Evolutionary conservation across 2,113 vertebrate genomes (phyloP), one percentile per base, ranked within the genome.

Genomic region (Podilymbus podiceps): DNA sequence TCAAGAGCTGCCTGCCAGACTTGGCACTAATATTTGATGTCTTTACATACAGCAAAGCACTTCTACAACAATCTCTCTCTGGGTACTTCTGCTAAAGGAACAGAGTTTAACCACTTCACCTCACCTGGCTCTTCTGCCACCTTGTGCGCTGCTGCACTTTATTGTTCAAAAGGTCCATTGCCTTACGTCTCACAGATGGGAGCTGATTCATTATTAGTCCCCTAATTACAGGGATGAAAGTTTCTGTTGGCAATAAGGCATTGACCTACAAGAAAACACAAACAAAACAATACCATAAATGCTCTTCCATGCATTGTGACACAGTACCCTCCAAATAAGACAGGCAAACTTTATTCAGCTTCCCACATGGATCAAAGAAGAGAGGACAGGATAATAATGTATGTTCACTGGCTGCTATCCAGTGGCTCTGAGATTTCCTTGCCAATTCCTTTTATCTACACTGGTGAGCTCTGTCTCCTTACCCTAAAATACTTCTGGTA

Each of bases 91-190:
- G 42, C 67, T 78, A 24, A 84, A 82, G 52, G 78, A 87, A 40
- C 23, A 0, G 15, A n/a, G 33, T 72, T 73, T 24, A 79, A 33
- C 4, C 11, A 17, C 16, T 44, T 33, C 0, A 21, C 75, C 96
- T 96, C 78, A 99, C 99, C 95, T 99, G 98, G 30, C 96, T 96
- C 82, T 98, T 98, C 60, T 98, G 97, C 99, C 99, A 99, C 47
- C 60, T 95, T 0, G 96, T 97, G 25, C 95, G 97, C 46, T 99
- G 99, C 91, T 99, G 99, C 62, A 99, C 97, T 77, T 99, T 99
- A 95, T 99, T 99, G 97, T 99, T 99, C 79, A 99, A 96, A 81
- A 99, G 98, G 94, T 99, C 99, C 98, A 99, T 98, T 4, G 99
- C 99, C 93, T 99, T 99, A 52, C 99, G 99, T 66, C 99, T 98